Evolutionary conservation across 2,113 vertebrate species (phyloP), one percentile per base, ranked within the genome.

Genomic region (Nanger granti): DNA sequence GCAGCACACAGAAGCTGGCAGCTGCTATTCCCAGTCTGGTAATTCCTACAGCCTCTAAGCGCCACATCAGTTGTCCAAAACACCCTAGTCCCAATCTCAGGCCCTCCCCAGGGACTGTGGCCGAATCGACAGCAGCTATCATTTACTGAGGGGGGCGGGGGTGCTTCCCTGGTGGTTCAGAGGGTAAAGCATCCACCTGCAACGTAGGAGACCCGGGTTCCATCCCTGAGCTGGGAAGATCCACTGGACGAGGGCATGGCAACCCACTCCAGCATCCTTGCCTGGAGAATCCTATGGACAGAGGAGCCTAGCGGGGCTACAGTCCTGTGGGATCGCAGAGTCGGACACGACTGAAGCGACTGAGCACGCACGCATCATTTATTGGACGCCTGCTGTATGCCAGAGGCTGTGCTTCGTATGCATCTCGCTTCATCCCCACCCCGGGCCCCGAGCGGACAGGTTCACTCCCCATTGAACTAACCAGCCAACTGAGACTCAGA

Each of bases 11-110:
- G 52, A 87, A 64, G 34, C 87, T 54, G 88, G 66, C 4, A 87
- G 29, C 95, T 55, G 87, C 94, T 80, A 26, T 31, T 84, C 94
- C 94, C 93, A 24, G 76, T n/a, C 86, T 28, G 54, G 44, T 60
- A 13, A 94, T 80, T 88, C 90, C 85, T 13, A 79, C 31, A 1
- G 76, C 60, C 84, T 15, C 80, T 2, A 54, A 60, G 54, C 5
- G 8, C 64, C 86, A 20, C 20, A 28, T 73, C 57, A 31, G 59
- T 28, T n/a, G 76, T 28, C 89, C 66, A 91, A 76, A 64, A 55
- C 86, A 94, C 6, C 83, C 66, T 66, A 7, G n/a, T 24, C 83
- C 55, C 82, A 69, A 52, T 62, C 60, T 80, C 84, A 5, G 87
- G 37, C 79, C 66, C 69, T 84, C 24, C 28, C 31, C 62, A 66